Base-by-base conservation (phyloP, 2,888 invertebrate species). In the Herminia tarsipennalis region DNA sequence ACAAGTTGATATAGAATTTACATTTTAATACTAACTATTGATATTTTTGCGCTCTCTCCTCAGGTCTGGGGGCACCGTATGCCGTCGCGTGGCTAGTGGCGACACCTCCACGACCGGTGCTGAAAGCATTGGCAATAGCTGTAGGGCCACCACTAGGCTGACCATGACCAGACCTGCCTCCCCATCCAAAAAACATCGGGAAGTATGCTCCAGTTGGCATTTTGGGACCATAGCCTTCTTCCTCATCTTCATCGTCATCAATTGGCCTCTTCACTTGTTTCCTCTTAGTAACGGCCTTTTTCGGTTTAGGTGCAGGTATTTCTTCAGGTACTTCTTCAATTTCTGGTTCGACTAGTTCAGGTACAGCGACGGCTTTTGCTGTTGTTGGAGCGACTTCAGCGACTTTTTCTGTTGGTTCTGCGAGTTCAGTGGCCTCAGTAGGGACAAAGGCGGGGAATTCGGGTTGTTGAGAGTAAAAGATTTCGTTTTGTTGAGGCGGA, bases 31-130 rank as follows among this genome's bases (percentile, higher is more conserved):
- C 66, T 72, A 70, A 65, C 38, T 56, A 56, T 40, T 59, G 8
- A 16, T 21, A 36, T 28, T 18, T 9, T 71, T 74, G 43, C 39
- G 45, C 29, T 65, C 83, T 80, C 56, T 61, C 81, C 54, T 88
- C 84, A 48, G 88, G 80, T 71, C 93, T 81, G 1, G 94, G 93
- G 32, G 93, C 92, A 2, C 95, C 95, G 69, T 94, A 95, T 0
- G 95, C 94, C 0, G 95, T 95, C 0, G 95, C 95, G 57, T 95
- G 94, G 57, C 95, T 95, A 45, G 93, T 94, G 6, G 95, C 95
- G 1, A 95, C 93, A 1, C 95, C 95, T 2, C 95, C 94, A 55
- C 93, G 93, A 1, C 94, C 94, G 0, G 95, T 95, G 71, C 95
- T 95, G 75, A 94, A 95, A 43, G 95, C 94, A 70, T 95, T 95